Conservation (phyloP, 2,113 vertebrate genomes). For the Apodemus speciosus region DNA sequence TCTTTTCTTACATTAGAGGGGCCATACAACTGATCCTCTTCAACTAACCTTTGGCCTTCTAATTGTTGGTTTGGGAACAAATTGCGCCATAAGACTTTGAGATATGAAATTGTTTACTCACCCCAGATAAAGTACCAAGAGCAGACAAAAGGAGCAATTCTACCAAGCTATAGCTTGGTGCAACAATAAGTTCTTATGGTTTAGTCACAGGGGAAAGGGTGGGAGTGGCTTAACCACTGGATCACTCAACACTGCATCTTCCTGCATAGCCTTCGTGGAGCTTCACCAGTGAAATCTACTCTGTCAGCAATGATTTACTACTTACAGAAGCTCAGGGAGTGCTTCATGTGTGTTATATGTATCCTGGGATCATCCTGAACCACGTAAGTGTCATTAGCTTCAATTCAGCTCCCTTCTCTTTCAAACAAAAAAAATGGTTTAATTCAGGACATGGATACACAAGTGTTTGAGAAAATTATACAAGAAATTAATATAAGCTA, state of each 20-base stretch:
- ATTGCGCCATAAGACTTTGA: too few species aligned
- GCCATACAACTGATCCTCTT: not conserved
- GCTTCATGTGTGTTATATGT: not conserved
- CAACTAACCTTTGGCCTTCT: not conserved
- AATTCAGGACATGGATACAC: not conserved
- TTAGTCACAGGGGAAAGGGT: not conserved
- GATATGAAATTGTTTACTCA: not conserved
- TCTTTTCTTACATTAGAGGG: not conserved
- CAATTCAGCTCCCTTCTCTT: not conserved
- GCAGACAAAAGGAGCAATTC: not conserved
- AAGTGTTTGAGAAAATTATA: not conserved
- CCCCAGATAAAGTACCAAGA: not conserved
- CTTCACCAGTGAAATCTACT: not conserved
- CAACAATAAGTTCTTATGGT: not conserved
- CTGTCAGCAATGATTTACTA: too few species aligned
- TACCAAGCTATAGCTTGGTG: not conserved
- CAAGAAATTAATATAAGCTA: not conserved
- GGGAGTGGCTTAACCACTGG: not conserved
- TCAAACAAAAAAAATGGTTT: not conserved
- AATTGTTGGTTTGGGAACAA: too few species aligned
- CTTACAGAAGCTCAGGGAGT: not conserved
- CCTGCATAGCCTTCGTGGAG: too few species aligned
- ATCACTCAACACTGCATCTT: rapidly evolving
- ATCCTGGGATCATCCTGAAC: too few species aligned
- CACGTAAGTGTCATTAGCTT: not conserved